Evolutionary conservation across 2,113 vertebrate genomes (phyloP).

Genomic region (Vidua macroura): DNA sequence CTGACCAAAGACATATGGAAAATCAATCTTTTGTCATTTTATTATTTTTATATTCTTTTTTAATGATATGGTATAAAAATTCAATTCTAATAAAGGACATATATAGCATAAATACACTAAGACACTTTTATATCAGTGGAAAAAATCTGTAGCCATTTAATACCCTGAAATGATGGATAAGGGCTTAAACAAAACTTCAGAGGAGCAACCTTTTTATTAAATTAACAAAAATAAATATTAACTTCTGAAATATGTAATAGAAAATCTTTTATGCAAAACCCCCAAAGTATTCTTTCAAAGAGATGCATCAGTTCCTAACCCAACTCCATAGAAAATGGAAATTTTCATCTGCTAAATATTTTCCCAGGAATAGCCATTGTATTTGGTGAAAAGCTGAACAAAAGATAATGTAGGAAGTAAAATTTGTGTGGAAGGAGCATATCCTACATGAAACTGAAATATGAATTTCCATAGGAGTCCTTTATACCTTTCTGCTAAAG

Average conservation of each 20-base stretch:
- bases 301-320: conserved; percentile 49
- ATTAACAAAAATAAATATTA: conserved; percentile 78
- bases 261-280: conserved; percentile 70
- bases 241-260: conserved; percentile 65
- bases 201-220: conserved; percentile 55
- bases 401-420: not conserved
- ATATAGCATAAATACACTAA: conserved; percentile 65
- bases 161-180: conserved; percentile 41
- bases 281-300: conserved; percentile 51
- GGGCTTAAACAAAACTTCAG: conserved; percentile 42
- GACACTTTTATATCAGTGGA: conserved; percentile 70
- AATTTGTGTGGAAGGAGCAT: not conserved
- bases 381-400: conserved; percentile 12
- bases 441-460: not conserved
- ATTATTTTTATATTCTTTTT: conserved; percentile 70
- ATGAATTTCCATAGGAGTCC: not conserved
- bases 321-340: conserved; percentile 25
- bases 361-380: conserved; percentile 11
- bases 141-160: conserved; percentile 40
- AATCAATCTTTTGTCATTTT: conserved; percentile 69
- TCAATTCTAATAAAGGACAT: conserved; percentile 58
- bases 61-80: conserved; percentile 72
- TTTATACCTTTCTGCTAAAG: not conserved
- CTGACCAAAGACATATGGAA: conserved; percentile 54
- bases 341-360: conserved; percentile 52